phyloP scores from a whole-genome alignment of 2,113 vertebrate species.

The Hemiscyllium ocellatum region DNA sequence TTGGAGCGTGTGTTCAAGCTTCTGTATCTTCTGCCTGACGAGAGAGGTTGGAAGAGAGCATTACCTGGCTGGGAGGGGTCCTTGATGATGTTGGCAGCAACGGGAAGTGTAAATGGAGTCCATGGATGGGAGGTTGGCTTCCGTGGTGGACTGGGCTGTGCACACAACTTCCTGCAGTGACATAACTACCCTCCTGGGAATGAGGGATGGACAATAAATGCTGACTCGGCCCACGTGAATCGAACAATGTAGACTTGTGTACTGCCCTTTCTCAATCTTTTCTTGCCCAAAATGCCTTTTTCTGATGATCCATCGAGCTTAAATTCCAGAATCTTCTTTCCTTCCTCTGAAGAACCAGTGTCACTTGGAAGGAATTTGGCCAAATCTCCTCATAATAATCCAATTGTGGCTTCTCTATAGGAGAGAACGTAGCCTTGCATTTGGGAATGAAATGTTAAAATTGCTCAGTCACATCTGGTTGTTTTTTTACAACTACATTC shows the following conservation, averaged over 20 bases:
- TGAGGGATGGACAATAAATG: too few relatives aligned
- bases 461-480: not conserved
- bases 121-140: too few relatives aligned
- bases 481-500: not conserved
- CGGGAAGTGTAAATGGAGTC: too few relatives aligned
- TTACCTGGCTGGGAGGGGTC: too few relatives aligned
- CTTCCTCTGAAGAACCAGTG: not conserved
- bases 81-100: too few relatives aligned
- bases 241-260: not conserved
- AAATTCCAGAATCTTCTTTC: not conserved
- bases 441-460: not conserved
- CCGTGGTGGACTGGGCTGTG: too few relatives aligned
- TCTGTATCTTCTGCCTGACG: too few relatives aligned
- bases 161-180: too few relatives aligned
- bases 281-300: not conserved
- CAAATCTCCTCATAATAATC: not conserved
- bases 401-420: not conserved
- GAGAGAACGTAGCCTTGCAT: not conserved
- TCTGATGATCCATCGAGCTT: not conserved
- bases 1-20: too few relatives aligned
- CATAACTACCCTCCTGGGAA: too few relatives aligned
- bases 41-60: too few relatives aligned
- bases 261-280: not conserved
- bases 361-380: not conserved
- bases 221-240: not conserved